Percentiles rank a stretch among this genome's conserved stretches.
Evolutionary conservation across 1,140 invertebrate genomes (phyloP).

Genomic region (Drosophila orena): DNA sequence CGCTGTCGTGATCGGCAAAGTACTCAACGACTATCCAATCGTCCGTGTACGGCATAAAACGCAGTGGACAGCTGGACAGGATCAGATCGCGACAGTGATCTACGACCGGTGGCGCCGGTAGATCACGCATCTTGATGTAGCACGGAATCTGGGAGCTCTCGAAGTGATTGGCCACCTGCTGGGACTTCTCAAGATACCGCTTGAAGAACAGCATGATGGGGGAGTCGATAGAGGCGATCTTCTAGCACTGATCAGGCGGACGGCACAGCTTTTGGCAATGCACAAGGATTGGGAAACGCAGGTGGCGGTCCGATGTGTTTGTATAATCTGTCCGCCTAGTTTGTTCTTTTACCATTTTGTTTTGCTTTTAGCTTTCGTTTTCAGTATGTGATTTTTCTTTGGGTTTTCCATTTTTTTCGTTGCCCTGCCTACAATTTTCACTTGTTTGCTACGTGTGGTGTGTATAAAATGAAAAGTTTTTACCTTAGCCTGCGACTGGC

Average conservation of each 20-base stretch:
- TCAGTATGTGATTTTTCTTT: constrained; percentile 18
- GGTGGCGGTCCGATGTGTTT: constrained; percentile 12
- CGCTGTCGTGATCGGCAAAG: constrained; percentile 77
- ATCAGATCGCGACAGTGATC: constrained; percentile 70
- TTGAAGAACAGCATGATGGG: constrained; percentile 73
- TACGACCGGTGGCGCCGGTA: constrained; percentile 52
- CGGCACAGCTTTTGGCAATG: constrained; percentile 21
- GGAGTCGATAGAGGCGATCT: background rate
- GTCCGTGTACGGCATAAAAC: constrained; percentile 62
- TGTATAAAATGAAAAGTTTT: constrained; percentile 84
- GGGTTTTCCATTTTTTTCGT: constrained; percentile 38
- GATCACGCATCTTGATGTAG: constrained; percentile 76
- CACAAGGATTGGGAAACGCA: constrained; percentile 21
- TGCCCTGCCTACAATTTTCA: constrained; percentile 65
- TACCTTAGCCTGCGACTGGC: constrained; percentile 84
- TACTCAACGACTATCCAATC: constrained; percentile 81
- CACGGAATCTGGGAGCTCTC: constrained; percentile 70
- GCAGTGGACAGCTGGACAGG: constrained; percentile 56
- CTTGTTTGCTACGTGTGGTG: constrained; percentile 51
- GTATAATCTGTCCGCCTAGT: constrained; percentile 32
- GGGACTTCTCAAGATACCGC: constrained; percentile 78
- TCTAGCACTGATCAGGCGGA: constrained; percentile 20
- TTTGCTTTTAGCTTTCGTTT: constrained; percentile 43
- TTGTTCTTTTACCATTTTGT: constrained; percentile 65
- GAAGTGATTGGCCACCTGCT: constrained; percentile 70